Conservation (phyloP, 2,113 vertebrate species). For the Eurypyga helias region DNA sequence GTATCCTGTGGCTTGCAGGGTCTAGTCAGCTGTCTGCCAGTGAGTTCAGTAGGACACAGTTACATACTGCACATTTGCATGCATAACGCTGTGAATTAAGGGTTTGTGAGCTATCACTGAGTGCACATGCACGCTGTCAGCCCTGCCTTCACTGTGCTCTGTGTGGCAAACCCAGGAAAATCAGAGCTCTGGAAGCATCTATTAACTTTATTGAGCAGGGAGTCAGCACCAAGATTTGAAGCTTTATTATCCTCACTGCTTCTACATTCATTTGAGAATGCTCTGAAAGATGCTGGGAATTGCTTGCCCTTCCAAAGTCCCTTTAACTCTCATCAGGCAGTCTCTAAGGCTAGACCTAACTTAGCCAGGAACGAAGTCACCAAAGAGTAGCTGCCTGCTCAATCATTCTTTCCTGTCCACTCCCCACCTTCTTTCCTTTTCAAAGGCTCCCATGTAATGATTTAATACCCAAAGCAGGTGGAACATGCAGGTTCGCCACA, state of each 20-base stretch:
- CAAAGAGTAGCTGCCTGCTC: constrained; percentile 2
- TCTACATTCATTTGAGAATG: neutral
- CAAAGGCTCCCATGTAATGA: constrained; percentile 47
- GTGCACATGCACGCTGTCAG: neutral
- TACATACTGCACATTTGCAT: neutral
- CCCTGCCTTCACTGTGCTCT: neutral
- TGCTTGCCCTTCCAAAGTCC: neutral
- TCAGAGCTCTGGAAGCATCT: neutral
- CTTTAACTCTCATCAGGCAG: neutral
- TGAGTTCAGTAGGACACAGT: neutral
- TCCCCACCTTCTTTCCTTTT: neutral
- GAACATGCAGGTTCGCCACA: neutral
- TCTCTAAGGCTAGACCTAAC: neutral
- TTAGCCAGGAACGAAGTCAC: neutral
- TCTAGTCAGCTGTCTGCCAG: neutral
- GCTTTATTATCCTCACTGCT: neutral
- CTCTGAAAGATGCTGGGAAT: neutral
- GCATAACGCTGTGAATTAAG: neutral
- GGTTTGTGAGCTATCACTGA: neutral
- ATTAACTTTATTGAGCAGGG: neutral
- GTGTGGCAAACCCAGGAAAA: neutral
- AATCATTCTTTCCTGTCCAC: neutral
- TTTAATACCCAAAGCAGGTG: neutral
- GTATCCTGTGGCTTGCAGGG: neutral
- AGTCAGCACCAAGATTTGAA: neutral